Base-by-base conservation (phyloP, 2,113 vertebrate species). In the Heloderma charlesbogerti region DNA sequence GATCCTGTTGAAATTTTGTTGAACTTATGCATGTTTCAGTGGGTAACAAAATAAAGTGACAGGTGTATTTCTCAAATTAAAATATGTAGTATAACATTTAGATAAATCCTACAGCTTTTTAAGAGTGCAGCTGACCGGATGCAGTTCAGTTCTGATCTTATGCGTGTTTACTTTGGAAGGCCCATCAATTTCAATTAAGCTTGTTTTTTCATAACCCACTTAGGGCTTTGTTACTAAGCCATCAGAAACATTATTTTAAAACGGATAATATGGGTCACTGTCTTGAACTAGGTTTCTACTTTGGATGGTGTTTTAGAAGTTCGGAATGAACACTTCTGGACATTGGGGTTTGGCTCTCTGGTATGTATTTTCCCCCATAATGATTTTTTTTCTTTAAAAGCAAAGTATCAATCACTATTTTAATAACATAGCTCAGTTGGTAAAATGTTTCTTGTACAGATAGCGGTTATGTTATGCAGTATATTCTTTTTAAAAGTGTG, bases 291-390 rank as follows among this genome's bases (percentile, higher is more conserved):
- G 99, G 99, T 99, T 87, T 99, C 99, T 16, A 99, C 99, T 86
- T 97, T 99, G 95, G 99, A 99, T 93, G 99, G 99, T 0, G 99
- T 99, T 71, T 96, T 99, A 91, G 99, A 99, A 97, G 99, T 99
- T 82, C 96, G 99, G 60, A 99, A 99, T 86, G 99, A 99, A 84
- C 99, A 99, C 95, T 99, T 99, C 95, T 99, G 99, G 99, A 99
- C 99, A 0, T 95, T 99, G 18, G 99, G 99, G 84, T 99, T 99
- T 93, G 99, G 99, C 27, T 98, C 98, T 89, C 95, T 99, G 99
- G 99, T 99, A 97, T 87, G 98, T 97, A 91, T 91, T 34, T 60
- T 22, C n/a, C 29, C n/a, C 51, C 0, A 51, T 91, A 16, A 89
- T 48, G 34, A 45, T 45, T 91, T 84, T 29, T 60, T 60, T 57